phyloP scores from a whole-genome alignment of 2,113 vertebrate genomes.

The Pseudopodoces humilis region DNA sequence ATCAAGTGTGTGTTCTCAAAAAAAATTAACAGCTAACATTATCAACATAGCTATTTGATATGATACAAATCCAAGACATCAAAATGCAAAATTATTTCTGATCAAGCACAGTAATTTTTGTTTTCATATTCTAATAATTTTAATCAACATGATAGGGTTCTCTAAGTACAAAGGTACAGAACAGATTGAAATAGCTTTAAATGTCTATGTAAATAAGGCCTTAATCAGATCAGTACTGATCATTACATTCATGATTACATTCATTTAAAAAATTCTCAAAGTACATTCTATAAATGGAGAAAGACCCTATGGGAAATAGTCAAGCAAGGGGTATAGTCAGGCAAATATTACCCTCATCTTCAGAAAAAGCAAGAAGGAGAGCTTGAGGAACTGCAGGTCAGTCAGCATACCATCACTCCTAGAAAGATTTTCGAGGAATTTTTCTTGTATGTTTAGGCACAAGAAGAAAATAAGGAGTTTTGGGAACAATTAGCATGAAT shows the following conservation, averaged over 20 bases:
- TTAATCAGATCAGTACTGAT: neutral
- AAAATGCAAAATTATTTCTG: neutral
- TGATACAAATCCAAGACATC: neutral
- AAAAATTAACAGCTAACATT: neutral
- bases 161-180: neutral
- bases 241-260: neutral
- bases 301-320: neutral
- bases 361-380: neutral
- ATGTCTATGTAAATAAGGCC: neutral
- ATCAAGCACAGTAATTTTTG: neutral
- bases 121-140: neutral
- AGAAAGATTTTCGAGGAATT: neutral
- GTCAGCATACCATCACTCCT: neutral
- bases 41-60: neutral
- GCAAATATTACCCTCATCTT: neutral
- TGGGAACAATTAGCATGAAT: neutral
- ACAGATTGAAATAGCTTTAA: neutral
- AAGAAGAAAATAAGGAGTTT: neutral
- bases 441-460: neutral
- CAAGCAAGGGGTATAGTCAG: neutral
- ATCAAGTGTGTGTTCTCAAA: neutral
- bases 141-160: rapidly evolving
- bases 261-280: neutral
- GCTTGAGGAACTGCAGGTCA: neutral
- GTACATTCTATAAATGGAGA: neutral